A percentile compares a stretch with the other conserved stretches of the same genome.
These are phyloP conservation scores for Leucophenga maculata DNA, from an alignment of 2,888 invertebrate genomes.

Conservation along the genomic window DNA sequence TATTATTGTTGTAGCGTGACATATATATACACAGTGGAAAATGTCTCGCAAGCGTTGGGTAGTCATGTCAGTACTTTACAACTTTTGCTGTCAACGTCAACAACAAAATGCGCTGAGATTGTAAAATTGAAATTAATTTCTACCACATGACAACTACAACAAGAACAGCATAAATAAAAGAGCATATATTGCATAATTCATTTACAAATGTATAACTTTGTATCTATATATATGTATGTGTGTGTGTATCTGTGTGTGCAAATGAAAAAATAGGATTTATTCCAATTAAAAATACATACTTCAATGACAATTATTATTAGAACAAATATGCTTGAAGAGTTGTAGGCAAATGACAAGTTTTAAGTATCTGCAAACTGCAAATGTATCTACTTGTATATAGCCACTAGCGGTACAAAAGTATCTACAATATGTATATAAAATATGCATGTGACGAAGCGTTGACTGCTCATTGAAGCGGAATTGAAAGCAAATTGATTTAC, in stretches of 20 bases:
- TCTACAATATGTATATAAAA: no score
- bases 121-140: constrained; percentile 22
- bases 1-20: not conserved
- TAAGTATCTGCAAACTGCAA: not conserved
- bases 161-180: not conserved
- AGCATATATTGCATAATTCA: not conserved
- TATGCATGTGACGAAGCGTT: constrained; percentile 2
- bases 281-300: constrained; percentile 10
- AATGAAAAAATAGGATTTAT: constrained; percentile 1
- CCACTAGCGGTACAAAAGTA: not conserved
- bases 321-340: not conserved
- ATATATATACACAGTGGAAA: not conserved
- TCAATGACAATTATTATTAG: constrained; percentile 13
- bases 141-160: not conserved
- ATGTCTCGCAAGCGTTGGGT: not conserved
- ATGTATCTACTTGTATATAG: not conserved
- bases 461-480: constrained; percentile 5
- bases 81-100: not conserved
- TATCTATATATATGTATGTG: not conserved
- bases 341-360: not conserved
- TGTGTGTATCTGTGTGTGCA: not conserved
- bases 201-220: not conserved
- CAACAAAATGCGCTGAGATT: constrained; percentile 18
- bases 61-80: no score
- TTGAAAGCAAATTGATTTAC: constrained; percentile 1